phyloP scores from a whole-genome alignment of 1,140 invertebrate genomes.

The Drosophila athabasca region DNA sequence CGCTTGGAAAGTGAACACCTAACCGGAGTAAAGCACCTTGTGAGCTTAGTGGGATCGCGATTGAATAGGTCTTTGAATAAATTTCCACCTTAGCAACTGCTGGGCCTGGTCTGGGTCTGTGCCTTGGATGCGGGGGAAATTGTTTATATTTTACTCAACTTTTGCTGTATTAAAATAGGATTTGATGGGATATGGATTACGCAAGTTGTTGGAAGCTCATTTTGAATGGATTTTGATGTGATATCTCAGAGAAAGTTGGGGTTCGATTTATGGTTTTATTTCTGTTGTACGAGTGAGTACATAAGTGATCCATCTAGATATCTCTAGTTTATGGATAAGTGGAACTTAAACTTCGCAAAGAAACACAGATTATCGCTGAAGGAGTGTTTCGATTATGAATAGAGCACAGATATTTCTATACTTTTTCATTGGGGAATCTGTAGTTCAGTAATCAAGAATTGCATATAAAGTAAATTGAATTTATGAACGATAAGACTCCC shows the following conservation, averaged over 20 bases:
- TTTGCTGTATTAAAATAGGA: constrained; percentile 49
- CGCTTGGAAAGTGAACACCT: constrained; percentile 44
- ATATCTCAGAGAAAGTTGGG: constrained; percentile 11
- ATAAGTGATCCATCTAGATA: no score
- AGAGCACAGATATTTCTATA: no score
- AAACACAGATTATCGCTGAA: no score
- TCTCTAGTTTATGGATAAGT: no score
- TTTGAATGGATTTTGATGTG: constrained; percentile 27
- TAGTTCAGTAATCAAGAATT: no score
- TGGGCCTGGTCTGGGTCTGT: neutral
- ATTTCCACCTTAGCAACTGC: constrained; percentile 49
- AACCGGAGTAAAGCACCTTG: constrained; percentile 29
- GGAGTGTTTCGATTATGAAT: no score
- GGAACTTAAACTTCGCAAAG: no score
- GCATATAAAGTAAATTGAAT: no score
- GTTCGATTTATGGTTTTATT: no score
- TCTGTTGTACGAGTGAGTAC: no score
- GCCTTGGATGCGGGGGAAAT: constrained; percentile 11
- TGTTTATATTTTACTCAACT: constrained; percentile 48
- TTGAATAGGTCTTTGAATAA: constrained; percentile 53
- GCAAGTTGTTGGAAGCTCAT: constrained; percentile 16
- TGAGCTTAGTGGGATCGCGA: constrained; percentile 54
- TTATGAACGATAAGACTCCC: no score
- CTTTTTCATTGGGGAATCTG: no score
- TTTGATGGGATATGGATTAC: constrained; percentile 51